These are phyloP conservation scores for Petrocephalus microphthalmus DNA, from an alignment of 2,113 vertebrate species.

Conservation along the genomic window DNA sequence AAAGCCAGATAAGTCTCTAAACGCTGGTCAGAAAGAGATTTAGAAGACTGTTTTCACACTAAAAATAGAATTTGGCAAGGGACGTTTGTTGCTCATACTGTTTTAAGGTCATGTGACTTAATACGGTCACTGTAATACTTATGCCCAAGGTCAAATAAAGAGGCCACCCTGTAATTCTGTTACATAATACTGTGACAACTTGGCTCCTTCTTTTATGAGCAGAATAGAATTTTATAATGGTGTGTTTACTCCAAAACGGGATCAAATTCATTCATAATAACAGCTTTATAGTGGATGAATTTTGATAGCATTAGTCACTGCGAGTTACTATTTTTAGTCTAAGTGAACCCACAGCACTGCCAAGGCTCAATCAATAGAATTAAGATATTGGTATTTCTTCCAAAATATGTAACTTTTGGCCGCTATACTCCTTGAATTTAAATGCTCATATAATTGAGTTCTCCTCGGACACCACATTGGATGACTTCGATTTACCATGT, in stretches of 20 bases:
- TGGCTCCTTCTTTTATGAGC: neutral
- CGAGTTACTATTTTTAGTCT: conserved; percentile 1
- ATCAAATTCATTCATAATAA: neutral
- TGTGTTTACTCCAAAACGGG: neutral
- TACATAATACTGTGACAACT: neutral
- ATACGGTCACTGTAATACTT: neutral
- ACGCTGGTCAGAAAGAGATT: neutral
- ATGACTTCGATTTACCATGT: neutral
- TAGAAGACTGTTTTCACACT: neutral
- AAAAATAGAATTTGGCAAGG: neutral
- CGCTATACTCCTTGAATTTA: neutral
- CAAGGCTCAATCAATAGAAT: neutral
- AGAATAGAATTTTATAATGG: neutral
- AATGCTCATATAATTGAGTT: neutral
- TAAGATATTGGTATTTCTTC: neutral
- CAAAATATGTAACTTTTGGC: neutral
- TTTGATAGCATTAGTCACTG: conserved; percentile 5
- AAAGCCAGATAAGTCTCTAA: neutral
- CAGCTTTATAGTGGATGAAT: neutral
- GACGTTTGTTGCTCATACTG: neutral
- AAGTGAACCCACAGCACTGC: neutral
- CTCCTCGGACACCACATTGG: neutral
- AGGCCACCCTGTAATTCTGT: conserved; percentile 3
- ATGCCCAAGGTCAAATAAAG: neutral
- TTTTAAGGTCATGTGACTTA: neutral